Evolutionary conservation across 30 jellyfish, hydroid and myxozoan genomes (phyloP).

Genomic region (Rhopilema esculentum): DNA sequence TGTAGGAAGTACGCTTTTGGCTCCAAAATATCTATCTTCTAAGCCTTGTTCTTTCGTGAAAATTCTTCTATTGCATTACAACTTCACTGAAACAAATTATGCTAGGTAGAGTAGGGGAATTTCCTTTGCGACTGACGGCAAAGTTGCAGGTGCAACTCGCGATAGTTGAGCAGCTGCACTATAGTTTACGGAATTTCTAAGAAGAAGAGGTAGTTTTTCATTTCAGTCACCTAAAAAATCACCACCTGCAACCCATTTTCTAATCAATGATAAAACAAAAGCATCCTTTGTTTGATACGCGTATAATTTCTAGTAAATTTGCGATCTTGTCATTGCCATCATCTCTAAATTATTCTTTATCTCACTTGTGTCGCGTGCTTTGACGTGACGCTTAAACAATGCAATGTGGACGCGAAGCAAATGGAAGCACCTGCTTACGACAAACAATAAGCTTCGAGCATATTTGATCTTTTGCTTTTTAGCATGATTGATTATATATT

Average conservation of each 20-base stretch:
- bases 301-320: conserved; percentile 39
- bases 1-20: too few relatives aligned
- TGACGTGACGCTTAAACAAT: conserved; percentile 25
- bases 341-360: conserved; percentile 29
- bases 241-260: conserved; percentile 36
- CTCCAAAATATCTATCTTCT: too few relatives aligned
- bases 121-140: not conserved
- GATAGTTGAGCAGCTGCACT: conserved; percentile 9
- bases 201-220: not conserved
- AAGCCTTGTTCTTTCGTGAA: too few relatives aligned
- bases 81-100: too few relatives aligned
- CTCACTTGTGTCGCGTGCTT: conserved; percentile 58
- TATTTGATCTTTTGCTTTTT: not conserved
- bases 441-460: not conserved
- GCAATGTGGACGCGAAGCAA: not conserved
- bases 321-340: conserved; percentile 38
- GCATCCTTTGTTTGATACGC: conserved; percentile 35
- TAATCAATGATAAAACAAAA: conserved; percentile 10
- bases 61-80: too few relatives aligned
- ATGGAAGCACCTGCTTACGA: conserved; percentile 19
- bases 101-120: not conserved
- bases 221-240: not conserved
- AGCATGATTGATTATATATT: not conserved
- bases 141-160: not conserved
- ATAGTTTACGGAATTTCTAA: not conserved